Evolutionary conservation across 2,888 invertebrate genomes (phyloP).

Genomic region (Brachyptera putata): DNA sequence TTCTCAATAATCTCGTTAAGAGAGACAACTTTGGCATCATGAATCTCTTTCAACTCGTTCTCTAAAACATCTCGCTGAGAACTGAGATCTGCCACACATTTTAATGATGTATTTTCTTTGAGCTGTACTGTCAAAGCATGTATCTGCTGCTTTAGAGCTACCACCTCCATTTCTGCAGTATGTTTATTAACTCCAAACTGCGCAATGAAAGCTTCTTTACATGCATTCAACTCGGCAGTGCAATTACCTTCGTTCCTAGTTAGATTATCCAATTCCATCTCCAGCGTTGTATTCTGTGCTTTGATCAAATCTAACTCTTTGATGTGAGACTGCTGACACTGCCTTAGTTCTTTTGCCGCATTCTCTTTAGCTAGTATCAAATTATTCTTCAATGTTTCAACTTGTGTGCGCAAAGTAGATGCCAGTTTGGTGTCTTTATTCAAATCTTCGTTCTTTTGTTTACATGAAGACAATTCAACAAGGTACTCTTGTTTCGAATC

Average conservation of each 20-base stretch:
- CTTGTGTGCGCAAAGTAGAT: neutral
- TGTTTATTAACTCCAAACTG: neutral
- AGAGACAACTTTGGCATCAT: neutral
- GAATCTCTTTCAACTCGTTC: neutral
- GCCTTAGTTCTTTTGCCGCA: neutral
- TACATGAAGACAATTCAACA: no score
- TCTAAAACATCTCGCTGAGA: neutral
- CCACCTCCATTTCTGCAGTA: conserved; percentile 5
- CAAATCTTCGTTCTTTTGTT: no score
- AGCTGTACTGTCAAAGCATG: neutral
- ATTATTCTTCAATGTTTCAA: no score
- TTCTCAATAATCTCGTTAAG: neutral
- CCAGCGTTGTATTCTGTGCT: conserved; percentile 40
- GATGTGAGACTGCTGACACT: neutral
- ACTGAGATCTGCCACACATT: no score
- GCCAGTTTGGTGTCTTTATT: no score
- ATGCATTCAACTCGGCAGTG: conserved; percentile 36
- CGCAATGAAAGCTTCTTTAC: conserved; percentile 31
- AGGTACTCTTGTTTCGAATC: neutral
- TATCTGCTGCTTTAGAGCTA: neutral
- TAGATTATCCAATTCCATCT: conserved; percentile 40
- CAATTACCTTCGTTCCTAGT: conserved; percentile 38
- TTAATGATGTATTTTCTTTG: no score
- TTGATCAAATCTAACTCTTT: conserved; percentile 36
- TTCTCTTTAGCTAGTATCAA: no score